These are phyloP conservation scores for Lycaena phlaeas DNA, from an alignment of 2,888 invertebrate species.

Conservation along the genomic window DNA sequence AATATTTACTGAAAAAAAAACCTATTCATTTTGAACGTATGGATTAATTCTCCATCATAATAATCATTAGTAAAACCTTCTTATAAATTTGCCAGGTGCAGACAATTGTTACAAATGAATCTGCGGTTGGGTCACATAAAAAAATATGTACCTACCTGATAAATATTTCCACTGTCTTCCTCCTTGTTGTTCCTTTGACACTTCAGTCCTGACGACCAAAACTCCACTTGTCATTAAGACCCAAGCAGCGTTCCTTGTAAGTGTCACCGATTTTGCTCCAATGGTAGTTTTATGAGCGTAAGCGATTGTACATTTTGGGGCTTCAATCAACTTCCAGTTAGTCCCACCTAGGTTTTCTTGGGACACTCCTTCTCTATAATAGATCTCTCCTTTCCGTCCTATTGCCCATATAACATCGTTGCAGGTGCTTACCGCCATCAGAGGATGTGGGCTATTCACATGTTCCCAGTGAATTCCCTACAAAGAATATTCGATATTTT, in stretches of 20 bases:
- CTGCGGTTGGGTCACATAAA: no score
- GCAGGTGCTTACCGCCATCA: constrained; percentile 81
- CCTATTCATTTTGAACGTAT: no score
- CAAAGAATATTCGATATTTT: constrained; percentile 8
- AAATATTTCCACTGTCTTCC: constrained; percentile 88
- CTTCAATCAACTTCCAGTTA: constrained; percentile 87
- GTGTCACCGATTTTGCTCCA: constrained; percentile 81
- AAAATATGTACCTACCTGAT: no score
- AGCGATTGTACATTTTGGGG: constrained; percentile 48
- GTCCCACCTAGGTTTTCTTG: constrained; percentile 76
- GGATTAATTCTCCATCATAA: no score
- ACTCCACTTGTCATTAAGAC: constrained; percentile 82
- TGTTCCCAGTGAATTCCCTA: constrained; percentile 87
- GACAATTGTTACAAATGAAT: no score
- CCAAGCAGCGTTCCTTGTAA: constrained; percentile 84
- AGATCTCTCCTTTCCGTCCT: constrained; percentile 88
- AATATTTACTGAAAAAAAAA: no score
- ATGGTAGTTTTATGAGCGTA: constrained; percentile 38
- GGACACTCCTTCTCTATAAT: constrained; percentile 83
- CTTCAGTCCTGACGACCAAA: constrained; percentile 84
- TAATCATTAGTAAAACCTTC: no score
- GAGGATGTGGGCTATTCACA: constrained; percentile 84
- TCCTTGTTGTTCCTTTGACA: constrained; percentile 82
- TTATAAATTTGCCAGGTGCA: no score
- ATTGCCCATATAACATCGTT: constrained; percentile 87